Evolutionary conservation across 2,797 vertebrate species (phyloP), one percentile per base, ranked within the genome.

Genomic region (Halcyon leucocephala): DNA sequence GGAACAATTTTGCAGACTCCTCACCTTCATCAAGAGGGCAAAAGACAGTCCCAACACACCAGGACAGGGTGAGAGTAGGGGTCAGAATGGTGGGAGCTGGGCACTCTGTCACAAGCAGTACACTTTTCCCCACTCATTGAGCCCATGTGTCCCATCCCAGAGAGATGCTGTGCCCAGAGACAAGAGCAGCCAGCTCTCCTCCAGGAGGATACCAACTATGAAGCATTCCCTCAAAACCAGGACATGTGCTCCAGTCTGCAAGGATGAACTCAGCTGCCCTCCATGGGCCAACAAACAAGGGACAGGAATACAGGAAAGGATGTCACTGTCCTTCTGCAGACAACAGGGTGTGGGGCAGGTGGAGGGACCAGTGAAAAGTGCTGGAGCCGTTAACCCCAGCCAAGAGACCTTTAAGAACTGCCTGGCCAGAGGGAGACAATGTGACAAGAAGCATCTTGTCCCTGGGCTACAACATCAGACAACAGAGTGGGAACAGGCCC

Each of bases 141-240:
- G 29, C 6, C 0, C 0, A 0, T 26, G 20, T 57, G n/a, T 54
- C 51, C 49, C 29, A 22, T 5, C 9, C 8, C 42, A 78, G 41
- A 77, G 51, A 66, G 39, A 0, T 18, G 44, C 49, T 79, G 66
- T 57, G 49, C 31, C 60, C 91, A 73, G 55, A 70, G 16, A 31
- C 0, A 5, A 6, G 25, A 73, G 54, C 84, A 82, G 31, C 26
- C 72, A 87, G 37, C 48, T 81, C 66, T 90, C 42, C 48, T 73
- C 55, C 33, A 57, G 67, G 42, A 77, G 31, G 28, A 15, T 66
- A 69, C 31, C 57, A 62, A 12, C 14, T 28, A n/a, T 5, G 26
- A 74, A 29, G 21, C 5, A 7, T 14, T 69, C 55, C 76, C 54
- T 35, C 54, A 93, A 86, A 92, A 69, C 29, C 62, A 72, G 58